These are phyloP conservation scores for Dryobota labecula DNA, from an alignment of 2,888 invertebrate genomes.

Conservation along the genomic window DNA sequence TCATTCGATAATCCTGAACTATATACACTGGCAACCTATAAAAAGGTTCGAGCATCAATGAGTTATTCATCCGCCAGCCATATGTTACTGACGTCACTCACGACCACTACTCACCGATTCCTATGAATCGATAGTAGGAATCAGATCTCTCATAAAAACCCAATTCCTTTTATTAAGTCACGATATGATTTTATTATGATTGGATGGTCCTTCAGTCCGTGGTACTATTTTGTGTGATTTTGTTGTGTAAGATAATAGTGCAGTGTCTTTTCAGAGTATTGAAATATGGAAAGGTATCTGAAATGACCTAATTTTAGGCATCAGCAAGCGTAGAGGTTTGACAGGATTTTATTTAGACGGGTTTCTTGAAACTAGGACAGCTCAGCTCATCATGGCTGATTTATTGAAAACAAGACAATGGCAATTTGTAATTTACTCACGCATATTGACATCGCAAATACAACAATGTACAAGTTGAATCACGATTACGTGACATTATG, in stretches of 20 bases:
- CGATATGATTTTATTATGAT: constrained; percentile 45
- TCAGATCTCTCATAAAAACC: constrained; percentile 44
- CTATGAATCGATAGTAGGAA: constrained; percentile 50
- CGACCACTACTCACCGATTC: constrained; percentile 29
- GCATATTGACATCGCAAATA: not conserved
- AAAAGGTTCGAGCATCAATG: constrained; percentile 52
- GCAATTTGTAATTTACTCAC: constrained; percentile 2
- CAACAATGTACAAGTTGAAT: not conserved
- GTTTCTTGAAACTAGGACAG: constrained; percentile 23
- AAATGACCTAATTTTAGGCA: constrained; percentile 2
- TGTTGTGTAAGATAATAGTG: constrained; percentile 32
- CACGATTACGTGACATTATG: not conserved
- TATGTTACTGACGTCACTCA: constrained; percentile 51
- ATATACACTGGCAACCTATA: constrained; percentile 41
- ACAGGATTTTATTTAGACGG: constrained; percentile 1
- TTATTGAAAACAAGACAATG: constrained; percentile 13
- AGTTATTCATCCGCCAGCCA: constrained; percentile 53
- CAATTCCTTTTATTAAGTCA: constrained; percentile 49
- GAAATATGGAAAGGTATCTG: not conserved
- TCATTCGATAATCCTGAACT: constrained; percentile 23
- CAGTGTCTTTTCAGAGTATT: constrained; percentile 5
- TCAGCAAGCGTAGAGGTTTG: not conserved
- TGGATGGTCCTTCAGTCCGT: constrained; percentile 42
- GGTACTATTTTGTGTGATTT: constrained; percentile 41
- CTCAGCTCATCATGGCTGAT: not conserved